Conservation (phyloP, 2,797 vertebrate species). For the Setipinna tenuifilis region DNA sequence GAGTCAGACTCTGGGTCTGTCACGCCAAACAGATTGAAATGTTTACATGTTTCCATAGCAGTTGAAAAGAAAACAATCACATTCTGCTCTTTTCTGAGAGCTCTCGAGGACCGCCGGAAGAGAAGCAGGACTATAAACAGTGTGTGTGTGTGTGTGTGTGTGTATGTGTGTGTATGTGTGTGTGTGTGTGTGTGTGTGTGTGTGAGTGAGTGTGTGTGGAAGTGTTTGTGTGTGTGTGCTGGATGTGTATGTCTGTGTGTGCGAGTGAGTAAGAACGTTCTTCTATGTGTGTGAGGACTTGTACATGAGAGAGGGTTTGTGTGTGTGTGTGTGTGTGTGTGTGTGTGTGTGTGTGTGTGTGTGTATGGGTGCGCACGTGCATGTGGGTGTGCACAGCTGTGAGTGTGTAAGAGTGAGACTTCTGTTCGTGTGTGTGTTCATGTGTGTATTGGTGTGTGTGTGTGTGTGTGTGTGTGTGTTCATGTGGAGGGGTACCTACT, state of each 20-base stretch:
- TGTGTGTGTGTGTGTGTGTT: background rate
- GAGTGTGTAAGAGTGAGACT: no score
- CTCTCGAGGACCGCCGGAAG: background rate
- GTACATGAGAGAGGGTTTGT: background rate
- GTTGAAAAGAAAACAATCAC: conserved; percentile 69
- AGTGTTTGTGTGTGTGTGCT: background rate
- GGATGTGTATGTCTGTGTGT: background rate
- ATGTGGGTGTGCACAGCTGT: background rate
- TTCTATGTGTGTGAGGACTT: background rate
- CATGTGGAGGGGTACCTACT: background rate
- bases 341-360: no score
- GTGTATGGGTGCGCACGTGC: background rate
- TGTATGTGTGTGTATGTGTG: background rate
- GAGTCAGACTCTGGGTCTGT: conserved; percentile 72
- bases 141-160: conserved; percentile 3
- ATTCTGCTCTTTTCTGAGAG: conserved; percentile 45
- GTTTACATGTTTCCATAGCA: conserved; percentile 74
- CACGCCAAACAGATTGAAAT: conserved; percentile 72
- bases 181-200: background rate
- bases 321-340: background rate
- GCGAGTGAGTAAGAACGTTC: background rate
- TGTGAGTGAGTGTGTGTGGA: background rate
- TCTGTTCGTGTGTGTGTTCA: background rate
- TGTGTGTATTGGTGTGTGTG: background rate
- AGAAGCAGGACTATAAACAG: conserved; percentile 3